Evolutionary conservation across 2,888 invertebrate genomes (phyloP), one percentile per base, ranked within the genome.

Genomic region (Stratiomys singularior): DNA sequence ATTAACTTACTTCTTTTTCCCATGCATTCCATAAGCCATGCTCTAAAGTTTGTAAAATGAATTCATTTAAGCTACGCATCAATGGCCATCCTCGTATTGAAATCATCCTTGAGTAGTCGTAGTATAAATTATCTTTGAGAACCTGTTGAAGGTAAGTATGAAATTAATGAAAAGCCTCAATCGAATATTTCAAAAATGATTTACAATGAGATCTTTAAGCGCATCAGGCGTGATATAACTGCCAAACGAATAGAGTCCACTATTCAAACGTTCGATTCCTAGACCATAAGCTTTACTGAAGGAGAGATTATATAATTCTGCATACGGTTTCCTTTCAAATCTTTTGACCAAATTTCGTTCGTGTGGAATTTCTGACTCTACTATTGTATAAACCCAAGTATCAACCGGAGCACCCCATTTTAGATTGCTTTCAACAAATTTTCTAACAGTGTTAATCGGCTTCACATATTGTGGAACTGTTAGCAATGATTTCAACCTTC

Each of bases 391-490:
- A 23, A 84, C 82, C 87, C 87, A 86, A 11, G 85, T 82, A 11
- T 82, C 81, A 0, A 85, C 84, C 0, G 87, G 86, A 1, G 86
- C 86, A 1, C 83, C 83, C 87, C 86, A 86, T 64, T 85, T 84
- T 84, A 86, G 86, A 15, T 80, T 77, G 1, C 82, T 81, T 1
- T 81, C 60, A 0, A 86, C 82, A 82, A 85, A 86, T 79, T 86
- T 86, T 0, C 80, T 79, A 2, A 84, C 82, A 0, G 83, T 85
- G 67, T 86, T 85, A 25, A 86, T 83, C 0, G 85, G 85, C 3
- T 84, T 82, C 0, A 80, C 82, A 69, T 83, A 85, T 1, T 84
- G 78, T 0, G 86, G 86, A 30, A 85, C 82, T 0, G 87, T 86
- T 1, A 86, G 80, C 72, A 86, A 66, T 0, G 86, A 86, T 80